Percentiles rank a stretch among this genome's conserved stretches.
Conservation (phyloP, 2,888 invertebrate species). For the Lepidonotus clava region DNA sequence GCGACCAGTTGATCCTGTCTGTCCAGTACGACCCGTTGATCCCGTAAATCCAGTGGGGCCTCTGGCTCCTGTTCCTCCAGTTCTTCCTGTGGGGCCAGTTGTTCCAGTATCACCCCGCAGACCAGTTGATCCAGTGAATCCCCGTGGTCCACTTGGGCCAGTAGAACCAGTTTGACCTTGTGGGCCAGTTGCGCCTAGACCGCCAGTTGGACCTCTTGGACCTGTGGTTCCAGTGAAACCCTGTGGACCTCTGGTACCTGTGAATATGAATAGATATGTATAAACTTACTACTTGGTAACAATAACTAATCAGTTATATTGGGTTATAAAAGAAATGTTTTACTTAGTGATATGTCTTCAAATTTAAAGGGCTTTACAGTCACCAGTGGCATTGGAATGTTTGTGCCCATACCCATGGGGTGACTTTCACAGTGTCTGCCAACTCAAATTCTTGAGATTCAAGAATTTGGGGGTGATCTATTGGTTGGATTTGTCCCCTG, state of each 20-base stretch:
- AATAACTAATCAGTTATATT: slow-evolving; percentile 13
- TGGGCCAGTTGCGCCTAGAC: slow-evolving; percentile 53
- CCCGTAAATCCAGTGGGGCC: slow-evolving; percentile 42
- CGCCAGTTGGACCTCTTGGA: slow-evolving; percentile 45
- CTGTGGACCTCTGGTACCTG: slow-evolving; percentile 51
- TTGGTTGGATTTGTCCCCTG: too few relatives aligned
- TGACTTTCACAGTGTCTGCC: too few relatives aligned
- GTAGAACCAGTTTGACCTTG: slow-evolving; percentile 58
- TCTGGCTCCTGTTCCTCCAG: slow-evolving; percentile 52
- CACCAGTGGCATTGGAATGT: too few relatives aligned
- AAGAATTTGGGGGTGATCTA: too few relatives aligned
- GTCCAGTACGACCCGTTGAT: slow-evolving; percentile 44
- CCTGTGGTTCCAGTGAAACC: slow-evolving; percentile 56
- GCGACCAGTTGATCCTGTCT: slow-evolving; percentile 33
- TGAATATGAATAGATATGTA: neutral
- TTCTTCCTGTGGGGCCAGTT: slow-evolving; percentile 37
- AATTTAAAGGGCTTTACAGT: too few relatives aligned
- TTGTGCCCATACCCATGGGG: too few relatives aligned
- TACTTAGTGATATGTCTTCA: too few relatives aligned
- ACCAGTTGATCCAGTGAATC: slow-evolving; percentile 18
- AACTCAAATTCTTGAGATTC: too few relatives aligned
- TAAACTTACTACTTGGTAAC: slow-evolving; percentile 39
- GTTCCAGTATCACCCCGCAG: slow-evolving; percentile 22
- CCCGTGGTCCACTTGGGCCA: neutral
- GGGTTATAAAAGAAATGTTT: too few relatives aligned